Base-by-base conservation (phyloP, 2,797 vertebrate species). In the Gobio occitaniae region DNA sequence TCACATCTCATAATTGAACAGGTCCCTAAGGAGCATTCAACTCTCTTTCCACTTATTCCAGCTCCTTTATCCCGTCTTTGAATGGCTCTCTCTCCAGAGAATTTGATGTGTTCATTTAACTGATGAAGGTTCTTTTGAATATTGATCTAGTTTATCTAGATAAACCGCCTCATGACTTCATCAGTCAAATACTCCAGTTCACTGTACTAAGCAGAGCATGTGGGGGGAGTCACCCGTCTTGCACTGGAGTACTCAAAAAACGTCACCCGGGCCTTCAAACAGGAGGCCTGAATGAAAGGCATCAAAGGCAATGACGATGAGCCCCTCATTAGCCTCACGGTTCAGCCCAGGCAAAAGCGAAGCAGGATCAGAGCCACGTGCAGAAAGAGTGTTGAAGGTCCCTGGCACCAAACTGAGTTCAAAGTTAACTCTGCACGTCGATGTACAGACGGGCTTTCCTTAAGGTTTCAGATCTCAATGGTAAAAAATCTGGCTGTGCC, bases 1-100 rank as follows among this genome's bases (percentile, higher is more conserved):
- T 82, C 80, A 82, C 63, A 70, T 61, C 65, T 70, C 79, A 77
- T 48, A 17, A 86, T 52, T 77, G 84, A 70, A 19, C 11, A 63
- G 50, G 17, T 82, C 74, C 52, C 25, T 19, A 52, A 78, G 54
- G 10, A 65, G 52, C 78, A 50, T 84, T 56, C 80, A 41, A 21
- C 8, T 44, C 59, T 52, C 52, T 59, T 56, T 78, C 80, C 36
- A n/a, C n/a, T 77, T 65, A 69, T 61, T 80, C 48, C 70, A 69
- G 10, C 6, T 54, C 21, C 71, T 63, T 71, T 41, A 47, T 79
- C 47, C 17, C 70, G 56, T 25, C 41, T 71, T 38, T 68, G 44
- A 78, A 59, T 25, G 21, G 12, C 19, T 48, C 59, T 13, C 56
- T 78, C 56, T 56, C 32, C 50, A 56, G 38, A 78, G 41, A 78